Evolutionary conservation across 2,888 invertebrate genomes (phyloP), one percentile per base, ranked within the genome.

Genomic region (Synanthedon myopaeformis): DNA sequence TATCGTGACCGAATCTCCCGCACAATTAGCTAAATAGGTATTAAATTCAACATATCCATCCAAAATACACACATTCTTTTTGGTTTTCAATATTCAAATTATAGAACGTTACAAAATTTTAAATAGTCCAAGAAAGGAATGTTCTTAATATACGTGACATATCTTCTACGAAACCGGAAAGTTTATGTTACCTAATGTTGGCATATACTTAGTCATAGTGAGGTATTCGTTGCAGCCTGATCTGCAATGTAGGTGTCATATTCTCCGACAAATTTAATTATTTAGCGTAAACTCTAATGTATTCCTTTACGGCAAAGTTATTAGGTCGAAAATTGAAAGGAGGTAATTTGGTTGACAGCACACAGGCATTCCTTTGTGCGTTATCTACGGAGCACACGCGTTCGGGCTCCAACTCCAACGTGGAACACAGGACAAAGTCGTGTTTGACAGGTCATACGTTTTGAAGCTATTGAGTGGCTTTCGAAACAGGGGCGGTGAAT

Each of bases 341-440:
- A 54, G 54, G 55, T 56, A 56, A 51, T 56, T 58, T 58, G 56
- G 57, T 59, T 59, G 61, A 59, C 59, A 57, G 58, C 55, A 56
- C 64, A 59, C 59, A 58, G 64, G 62, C 59, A 63, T 66, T 57
- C 66, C 67, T 71, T 66, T 64, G 61, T 60, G 62, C 66, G 68
- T 72, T 75, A 74, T 73, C 73, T 65, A 54, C 57, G 57, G 53
- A 62, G 59, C 66, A 66, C 73, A 73, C 67, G 64, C 70, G 66
- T 65, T 59, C 59, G 56, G 57, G 61, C 57, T 58, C 58, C 58
- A 60, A 59, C 57, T 58, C 58, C 58, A 60, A 59, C 63, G 54
- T 56, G 57, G 61, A 60, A 49, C 12, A 19, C 11, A 41, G 49
- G 12, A 65, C 69, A 71, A 70, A 72, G 69, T 66, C 64, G 61